Evolutionary conservation across 2,888 invertebrate species (phyloP).

Genomic region (Coleophora deauratella): DNA sequence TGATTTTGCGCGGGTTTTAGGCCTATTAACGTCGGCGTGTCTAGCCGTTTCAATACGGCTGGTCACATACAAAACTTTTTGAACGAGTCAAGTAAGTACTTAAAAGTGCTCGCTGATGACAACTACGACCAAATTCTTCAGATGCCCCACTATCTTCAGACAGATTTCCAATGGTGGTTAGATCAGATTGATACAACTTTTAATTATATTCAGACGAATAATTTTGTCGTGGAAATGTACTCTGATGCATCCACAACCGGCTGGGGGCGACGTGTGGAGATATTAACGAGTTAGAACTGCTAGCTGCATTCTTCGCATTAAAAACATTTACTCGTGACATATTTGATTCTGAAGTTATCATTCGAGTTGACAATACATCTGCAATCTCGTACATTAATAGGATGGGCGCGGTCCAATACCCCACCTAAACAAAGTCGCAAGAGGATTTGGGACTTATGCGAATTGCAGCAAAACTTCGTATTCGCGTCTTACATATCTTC

Average conservation of each 20-base stretch:
- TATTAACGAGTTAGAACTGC: slow-evolving; percentile 22
- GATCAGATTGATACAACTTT: not conserved
- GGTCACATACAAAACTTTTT: slow-evolving; percentile 1
- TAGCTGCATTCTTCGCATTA: slow-evolving; percentile 19
- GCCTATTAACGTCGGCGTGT: not conserved
- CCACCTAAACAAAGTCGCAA: slow-evolving; percentile 2
- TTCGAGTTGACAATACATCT: slow-evolving; percentile 8
- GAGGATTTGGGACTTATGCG: not conserved
- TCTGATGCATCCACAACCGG: slow-evolving; percentile 19
- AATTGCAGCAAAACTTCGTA: not conserved
- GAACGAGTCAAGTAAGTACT: not conserved
- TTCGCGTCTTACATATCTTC: not conserved
- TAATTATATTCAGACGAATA: slow-evolving; percentile 6
- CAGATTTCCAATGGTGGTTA: slow-evolving; percentile 2
- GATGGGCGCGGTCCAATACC: slow-evolving; percentile 10
- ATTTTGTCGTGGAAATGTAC: slow-evolving; percentile 18
- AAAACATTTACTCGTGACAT: slow-evolving; percentile 18
- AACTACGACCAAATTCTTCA: not conserved
- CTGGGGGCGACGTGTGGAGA: slow-evolving; percentile 21
- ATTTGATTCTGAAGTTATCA: slow-evolving; percentile 1
- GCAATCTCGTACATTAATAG: too few species aligned
- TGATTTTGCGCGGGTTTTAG: not conserved
- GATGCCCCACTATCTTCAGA: not conserved
- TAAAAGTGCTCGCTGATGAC: not conserved
- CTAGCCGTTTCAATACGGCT: slow-evolving; percentile 1